Evolutionary conservation across 2,113 vertebrate genomes (phyloP).

Genomic region (Monarcha castaneiventris): DNA sequence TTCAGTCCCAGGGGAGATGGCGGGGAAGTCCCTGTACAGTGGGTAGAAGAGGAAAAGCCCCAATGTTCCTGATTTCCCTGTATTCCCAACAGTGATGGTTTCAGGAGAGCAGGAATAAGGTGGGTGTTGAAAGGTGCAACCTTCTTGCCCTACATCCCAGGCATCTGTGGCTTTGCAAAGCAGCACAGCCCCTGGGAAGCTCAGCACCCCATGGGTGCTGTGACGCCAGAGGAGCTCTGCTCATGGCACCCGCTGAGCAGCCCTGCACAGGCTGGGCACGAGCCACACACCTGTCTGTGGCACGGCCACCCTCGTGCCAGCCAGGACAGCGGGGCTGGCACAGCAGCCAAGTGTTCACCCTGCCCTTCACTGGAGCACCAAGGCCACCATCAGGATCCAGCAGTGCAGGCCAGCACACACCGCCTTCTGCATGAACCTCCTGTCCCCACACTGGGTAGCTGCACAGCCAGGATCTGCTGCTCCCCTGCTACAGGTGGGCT

Average conservation of each 20-base stretch:
- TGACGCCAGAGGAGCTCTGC: accelerated
- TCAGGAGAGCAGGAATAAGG: neutral
- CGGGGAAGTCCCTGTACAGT: accelerated
- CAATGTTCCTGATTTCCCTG: neutral
- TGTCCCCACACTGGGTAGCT: neutral
- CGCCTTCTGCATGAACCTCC: neutral
- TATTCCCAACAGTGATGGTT: neutral
- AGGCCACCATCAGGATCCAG: neutral
- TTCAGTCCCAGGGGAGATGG: accelerated
- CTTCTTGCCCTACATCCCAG: neutral
- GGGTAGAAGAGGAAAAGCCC: neutral
- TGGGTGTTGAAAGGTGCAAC: neutral
- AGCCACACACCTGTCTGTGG: neutral
- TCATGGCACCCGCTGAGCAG: accelerated
- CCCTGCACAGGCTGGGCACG: neutral
- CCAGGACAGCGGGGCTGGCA: neutral
- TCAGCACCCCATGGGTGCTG: neutral
- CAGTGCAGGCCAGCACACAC: neutral
- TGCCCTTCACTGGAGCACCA: neutral
- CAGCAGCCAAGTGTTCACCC: neutral
- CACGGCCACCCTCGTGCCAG: neutral
- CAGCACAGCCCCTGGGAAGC: neutral
- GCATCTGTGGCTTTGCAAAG: neutral
- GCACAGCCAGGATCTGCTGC: neutral
- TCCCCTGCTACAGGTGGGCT: neutral